A percentile compares a stretch with the other conserved stretches of the same genome.
Conservation (phyloP, 2,888 invertebrate species). For the Sphecodes monilicornis region DNA sequence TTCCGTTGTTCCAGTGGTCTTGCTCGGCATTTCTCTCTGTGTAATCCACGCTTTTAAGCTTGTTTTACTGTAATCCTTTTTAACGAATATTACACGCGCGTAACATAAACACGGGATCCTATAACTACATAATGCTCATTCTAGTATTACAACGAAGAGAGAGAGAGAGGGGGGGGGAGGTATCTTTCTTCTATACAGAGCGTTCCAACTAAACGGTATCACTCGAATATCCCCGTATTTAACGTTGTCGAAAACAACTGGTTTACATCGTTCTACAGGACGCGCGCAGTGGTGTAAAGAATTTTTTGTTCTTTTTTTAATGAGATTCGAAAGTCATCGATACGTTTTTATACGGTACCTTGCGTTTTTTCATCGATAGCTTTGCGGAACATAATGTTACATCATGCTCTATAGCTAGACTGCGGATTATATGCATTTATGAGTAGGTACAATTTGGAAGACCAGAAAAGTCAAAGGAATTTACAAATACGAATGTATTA, state of each 20-base stretch:
- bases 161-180: slow-evolving; percentile 14
- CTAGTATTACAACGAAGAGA: slow-evolving; percentile 83
- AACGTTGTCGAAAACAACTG: neutral
- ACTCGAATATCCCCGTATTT: neutral
- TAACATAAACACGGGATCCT: slow-evolving; percentile 77
- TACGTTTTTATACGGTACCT: neutral
- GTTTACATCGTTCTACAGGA: neutral
- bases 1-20: slow-evolving; percentile 36
- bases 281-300: neutral
- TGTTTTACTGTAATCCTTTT: slow-evolving; percentile 78
- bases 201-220: neutral
- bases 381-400: neutral
- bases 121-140: slow-evolving; percentile 82
- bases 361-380: neutral
- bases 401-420: neutral
- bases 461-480: no score
- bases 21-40: slow-evolving; percentile 55
- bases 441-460: no score
- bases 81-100: slow-evolving; percentile 74
- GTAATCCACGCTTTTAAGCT: slow-evolving; percentile 70
- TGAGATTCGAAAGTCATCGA: neutral
- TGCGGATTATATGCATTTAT: no score
- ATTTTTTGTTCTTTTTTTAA: neutral
- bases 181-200: slow-evolving; percentile 58
- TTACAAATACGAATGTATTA: no score